phyloP scores from a whole-genome alignment of 2,888 invertebrate genomes.

The Mycalesis mineus region DNA sequence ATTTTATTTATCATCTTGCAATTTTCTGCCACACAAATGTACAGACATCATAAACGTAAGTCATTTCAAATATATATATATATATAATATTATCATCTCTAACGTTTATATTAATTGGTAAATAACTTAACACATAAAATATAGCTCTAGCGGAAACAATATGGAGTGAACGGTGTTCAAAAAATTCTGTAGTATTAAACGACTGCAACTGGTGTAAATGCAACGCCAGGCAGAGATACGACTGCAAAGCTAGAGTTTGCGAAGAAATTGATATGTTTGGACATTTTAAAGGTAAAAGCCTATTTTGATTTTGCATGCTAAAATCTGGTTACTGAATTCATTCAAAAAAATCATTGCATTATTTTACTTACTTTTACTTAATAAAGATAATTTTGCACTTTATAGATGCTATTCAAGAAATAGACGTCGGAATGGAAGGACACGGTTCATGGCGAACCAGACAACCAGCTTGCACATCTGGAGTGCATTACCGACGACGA shows the following conservation, averaged over 20 bases:
- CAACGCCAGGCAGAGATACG: conserved; percentile 33
- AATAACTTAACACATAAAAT: not conserved
- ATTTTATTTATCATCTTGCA: conserved; percentile 11
- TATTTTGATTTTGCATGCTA: not conserved
- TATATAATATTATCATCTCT: too few relatives aligned
- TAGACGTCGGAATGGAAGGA: conserved; percentile 64
- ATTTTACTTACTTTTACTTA: too few relatives aligned
- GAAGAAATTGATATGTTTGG: conserved; percentile 57
- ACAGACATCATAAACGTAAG: conserved; percentile 44
- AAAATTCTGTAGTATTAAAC: conserved; percentile 44
- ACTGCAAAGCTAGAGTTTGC: conserved; percentile 51
- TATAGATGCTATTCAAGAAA: conserved; percentile 54
- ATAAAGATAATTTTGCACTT: not conserved
- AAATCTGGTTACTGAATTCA: too few relatives aligned
- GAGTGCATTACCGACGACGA: conserved; percentile 48
- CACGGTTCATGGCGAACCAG: conserved; percentile 55
- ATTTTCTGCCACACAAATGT: conserved; percentile 15
- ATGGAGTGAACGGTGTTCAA: conserved; percentile 43
- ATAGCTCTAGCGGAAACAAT: conserved; percentile 41
- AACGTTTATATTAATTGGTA: not conserved
- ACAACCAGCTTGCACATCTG: conserved; percentile 45
- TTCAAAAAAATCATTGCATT: too few relatives aligned
- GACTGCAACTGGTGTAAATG: conserved; percentile 68
- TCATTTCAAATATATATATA: not conserved
- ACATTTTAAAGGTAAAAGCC: conserved; percentile 58